Percentiles rank a stretch among this genome's conserved stretches.
These are phyloP conservation scores for Orthosia cruda DNA, from an alignment of 2,888 invertebrate species.

Conservation along the genomic window DNA sequence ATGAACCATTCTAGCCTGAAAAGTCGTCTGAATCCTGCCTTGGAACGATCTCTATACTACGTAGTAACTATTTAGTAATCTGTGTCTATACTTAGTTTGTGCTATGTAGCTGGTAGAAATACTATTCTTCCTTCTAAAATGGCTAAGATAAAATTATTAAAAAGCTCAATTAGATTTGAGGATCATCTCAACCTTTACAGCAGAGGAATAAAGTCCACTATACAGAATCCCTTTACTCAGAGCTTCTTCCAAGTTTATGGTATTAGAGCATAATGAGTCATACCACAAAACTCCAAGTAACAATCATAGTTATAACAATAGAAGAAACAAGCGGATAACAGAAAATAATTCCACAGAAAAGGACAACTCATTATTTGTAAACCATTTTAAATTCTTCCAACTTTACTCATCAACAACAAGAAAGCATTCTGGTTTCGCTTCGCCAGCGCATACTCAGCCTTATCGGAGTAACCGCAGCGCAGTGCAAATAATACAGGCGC, in stretches of 20 bases:
- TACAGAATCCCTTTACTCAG: neutral
- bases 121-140: too few species aligned
- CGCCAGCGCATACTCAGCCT: constrained; percentile 11
- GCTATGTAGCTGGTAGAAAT: too few species aligned
- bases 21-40: too few species aligned
- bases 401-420: constrained; percentile 7
- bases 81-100: too few species aligned
- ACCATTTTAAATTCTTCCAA: neutral
- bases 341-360: neutral
- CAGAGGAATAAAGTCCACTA: too few species aligned
- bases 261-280: neutral
- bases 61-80: too few species aligned
- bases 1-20: too few species aligned
- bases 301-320: neutral
- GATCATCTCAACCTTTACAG: too few species aligned
- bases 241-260: neutral
- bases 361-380: neutral
- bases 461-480: constrained; percentile 25
- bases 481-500: constrained; percentile 33
- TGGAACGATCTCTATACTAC: too few species aligned
- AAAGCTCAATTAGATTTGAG: neutral
- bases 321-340: neutral
- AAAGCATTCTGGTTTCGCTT: neutral
- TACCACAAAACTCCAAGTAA: neutral
- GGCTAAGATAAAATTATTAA: neutral